Percentiles rank a stretch among this genome's conserved stretches.
phyloP scores from a whole-genome alignment of 2,888 invertebrate genomes.

The Eretmocerus hayati region DNA sequence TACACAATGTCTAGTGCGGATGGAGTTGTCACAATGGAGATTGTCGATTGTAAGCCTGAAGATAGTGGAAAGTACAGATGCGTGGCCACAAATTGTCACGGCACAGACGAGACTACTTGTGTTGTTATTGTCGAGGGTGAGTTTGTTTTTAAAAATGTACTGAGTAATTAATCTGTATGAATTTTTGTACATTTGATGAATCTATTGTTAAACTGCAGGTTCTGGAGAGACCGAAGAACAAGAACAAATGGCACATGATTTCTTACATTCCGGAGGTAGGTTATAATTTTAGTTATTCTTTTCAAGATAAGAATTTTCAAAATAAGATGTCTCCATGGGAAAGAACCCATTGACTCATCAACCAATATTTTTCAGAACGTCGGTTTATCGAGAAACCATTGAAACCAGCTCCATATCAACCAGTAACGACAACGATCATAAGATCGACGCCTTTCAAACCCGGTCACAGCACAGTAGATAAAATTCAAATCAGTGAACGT shows the following conservation, averaged over 20 bases:
- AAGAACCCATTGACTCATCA: too few relatives aligned
- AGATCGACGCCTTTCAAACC: constrained; percentile 26
- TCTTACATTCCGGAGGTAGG: constrained; percentile 74
- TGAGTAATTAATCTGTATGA: not conserved
- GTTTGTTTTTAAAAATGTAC: not conserved
- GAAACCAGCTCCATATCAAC: constrained; percentile 70
- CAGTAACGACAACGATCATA: constrained; percentile 49
- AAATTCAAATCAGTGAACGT: constrained; percentile 18
- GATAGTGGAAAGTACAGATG: constrained; percentile 97
- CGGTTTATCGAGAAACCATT: constrained; percentile 80
- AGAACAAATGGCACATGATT: constrained; percentile 76
- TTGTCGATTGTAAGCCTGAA: constrained; percentile 84
- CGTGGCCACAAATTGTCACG: constrained; percentile 87
- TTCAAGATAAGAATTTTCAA: too few relatives aligned
- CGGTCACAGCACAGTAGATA: constrained; percentile 47
- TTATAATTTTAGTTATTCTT: not conserved
- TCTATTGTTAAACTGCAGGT: constrained; percentile 48
- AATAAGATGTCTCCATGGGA: too few relatives aligned
- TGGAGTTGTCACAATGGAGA: constrained; percentile 96
- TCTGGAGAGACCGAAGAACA: constrained; percentile 75
- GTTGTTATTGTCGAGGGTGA: constrained; percentile 92
- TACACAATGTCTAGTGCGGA: constrained; percentile 86
- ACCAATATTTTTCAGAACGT: constrained; percentile 54
- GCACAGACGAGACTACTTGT: constrained; percentile 90
- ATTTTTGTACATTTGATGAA: constrained; percentile 1